Evolutionary conservation across 2,888 invertebrate species (phyloP).

Genomic region (Eupelmus urozonus): DNA sequence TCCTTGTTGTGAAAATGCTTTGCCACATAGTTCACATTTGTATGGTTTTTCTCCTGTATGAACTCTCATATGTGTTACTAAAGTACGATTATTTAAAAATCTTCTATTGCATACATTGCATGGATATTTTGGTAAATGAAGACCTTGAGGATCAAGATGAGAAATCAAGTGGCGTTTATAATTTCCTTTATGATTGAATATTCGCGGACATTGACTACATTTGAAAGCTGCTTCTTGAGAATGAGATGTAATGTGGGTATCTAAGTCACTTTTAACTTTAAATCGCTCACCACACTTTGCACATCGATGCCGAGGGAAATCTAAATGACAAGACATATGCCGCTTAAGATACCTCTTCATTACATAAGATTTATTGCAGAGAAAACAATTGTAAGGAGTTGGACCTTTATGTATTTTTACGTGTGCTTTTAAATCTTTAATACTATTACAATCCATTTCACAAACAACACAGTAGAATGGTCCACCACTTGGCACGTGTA

Average conservation of each 20-base stretch:
- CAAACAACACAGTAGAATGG: conserved; percentile 81
- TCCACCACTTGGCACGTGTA: conserved; percentile 71
- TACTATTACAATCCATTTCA: conserved; percentile 80
- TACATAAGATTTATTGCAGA: conserved; percentile 72
- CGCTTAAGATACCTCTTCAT: conserved; percentile 73
- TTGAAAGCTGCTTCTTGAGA: conserved; percentile 68
- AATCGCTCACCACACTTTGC: conserved; percentile 73
- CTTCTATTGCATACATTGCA: conserved; percentile 80
- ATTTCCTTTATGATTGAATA: conserved; percentile 74
- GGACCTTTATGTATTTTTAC: conserved; percentile 80
- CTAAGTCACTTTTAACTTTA: conserved; percentile 70
- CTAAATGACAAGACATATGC: conserved; percentile 74
- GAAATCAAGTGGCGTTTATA: conserved; percentile 73
- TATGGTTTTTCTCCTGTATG: conserved; percentile 82
- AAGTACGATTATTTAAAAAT: conserved; percentile 81
- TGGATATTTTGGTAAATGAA: conserved; percentile 78
- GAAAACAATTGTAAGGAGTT: conserved; percentile 79
- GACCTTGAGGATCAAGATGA: conserved; percentile 71
- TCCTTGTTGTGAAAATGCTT: conserved; percentile 78
- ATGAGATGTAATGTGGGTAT: conserved; percentile 67
- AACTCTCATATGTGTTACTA: conserved; percentile 81
- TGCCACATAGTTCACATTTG: conserved; percentile 79
- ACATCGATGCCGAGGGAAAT: conserved; percentile 73
- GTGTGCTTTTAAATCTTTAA: conserved; percentile 79
- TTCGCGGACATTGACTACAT: conserved; percentile 71